Percentiles rank a stretch among this genome's conserved stretches.
Conservation (phyloP, 2,888 invertebrate genomes). For the Hesperia comma region DNA sequence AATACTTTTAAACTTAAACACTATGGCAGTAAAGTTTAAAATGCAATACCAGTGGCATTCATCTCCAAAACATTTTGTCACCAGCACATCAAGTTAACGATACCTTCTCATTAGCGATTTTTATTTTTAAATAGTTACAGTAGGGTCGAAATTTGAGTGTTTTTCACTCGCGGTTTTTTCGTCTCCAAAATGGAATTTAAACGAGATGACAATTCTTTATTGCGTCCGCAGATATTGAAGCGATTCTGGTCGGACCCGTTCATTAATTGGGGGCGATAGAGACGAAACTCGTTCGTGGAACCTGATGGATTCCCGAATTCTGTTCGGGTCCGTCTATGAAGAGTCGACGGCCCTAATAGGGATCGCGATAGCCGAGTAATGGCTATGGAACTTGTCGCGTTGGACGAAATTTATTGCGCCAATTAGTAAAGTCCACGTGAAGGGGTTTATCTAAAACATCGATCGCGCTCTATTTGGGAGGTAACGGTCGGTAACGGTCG, state of each 20-base stretch:
- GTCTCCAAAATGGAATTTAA: slow-evolving; percentile 75
- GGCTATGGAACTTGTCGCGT: slow-evolving; percentile 67
- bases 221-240: slow-evolving; percentile 52
- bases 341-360: slow-evolving; percentile 62
- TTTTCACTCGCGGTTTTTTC: slow-evolving; percentile 52
- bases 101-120: slow-evolving; percentile 71
- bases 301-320: slow-evolving; percentile 59
- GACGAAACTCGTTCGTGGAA: slow-evolving; percentile 59
- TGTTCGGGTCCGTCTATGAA: slow-evolving; percentile 51
- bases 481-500: slow-evolving; percentile 77
- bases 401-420: slow-evolving; percentile 79
- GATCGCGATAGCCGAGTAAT: slow-evolving; percentile 57
- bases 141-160: slow-evolving; percentile 61
- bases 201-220: slow-evolving; percentile 75
- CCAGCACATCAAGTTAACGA: slow-evolving; percentile 70
- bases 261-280: slow-evolving; percentile 63
- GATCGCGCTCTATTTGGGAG: slow-evolving; percentile 82
- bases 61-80: slow-evolving; percentile 76
- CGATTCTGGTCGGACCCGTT: slow-evolving; percentile 60
- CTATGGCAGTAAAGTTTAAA: slow-evolving; percentile 50
- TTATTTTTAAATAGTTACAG: slow-evolving; percentile 63
- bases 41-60: slow-evolving; percentile 48
- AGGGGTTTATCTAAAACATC: slow-evolving; percentile 70
- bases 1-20: slow-evolving; percentile 44
- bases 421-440: slow-evolving; percentile 80